Base-by-base conservation (phyloP, 2,888 invertebrate genomes). In the Zhuqinia jingwanae region DNA sequence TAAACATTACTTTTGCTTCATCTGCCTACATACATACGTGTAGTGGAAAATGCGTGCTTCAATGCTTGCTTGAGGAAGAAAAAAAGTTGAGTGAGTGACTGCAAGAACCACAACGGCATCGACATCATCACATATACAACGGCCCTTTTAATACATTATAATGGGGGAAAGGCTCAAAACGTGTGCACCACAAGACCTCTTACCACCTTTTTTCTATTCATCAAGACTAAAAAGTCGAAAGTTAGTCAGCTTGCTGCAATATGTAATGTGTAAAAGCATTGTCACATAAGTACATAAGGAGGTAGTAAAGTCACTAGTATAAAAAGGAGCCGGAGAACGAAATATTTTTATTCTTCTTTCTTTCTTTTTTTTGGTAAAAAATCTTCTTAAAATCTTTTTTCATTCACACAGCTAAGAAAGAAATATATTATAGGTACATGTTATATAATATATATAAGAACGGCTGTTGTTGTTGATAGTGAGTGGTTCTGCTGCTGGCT, bases 201-300 rank as follows among this genome's bases (percentile, higher is more conserved):
- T 53, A 73, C 73, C 73, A 73, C 73, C 50, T 82, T 81, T 81
- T 36, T 56, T 79, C 50, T 81, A 60, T 58, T 56, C 47, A 47
- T 11, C 60, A 79, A 70, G 68, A 80, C 45, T 78, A 80, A 82
- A 70, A 82, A 82, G 82, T 82, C 73, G 60, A 75, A 58, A 81
- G 82, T 82, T 60, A 58, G 82, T 73, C 30, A 75, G 45, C 60
- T 47, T 79, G 45, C 50, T 63, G 78, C 30, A n/a, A 47, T 27
- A 47, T n/a, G 17, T 8, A 20, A 36, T 36, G 36, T 8, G 8
- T 36, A 36, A 36, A 36, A 36, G 36, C 36, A 36, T 36, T 36
- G 3, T 36, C 22, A 79, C 36, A 50, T 6, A n/a, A 8, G 36
- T 13, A 22, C n/a, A n/a, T n/a, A 22, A 36, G 53, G 27, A 22